Evolutionary conservation across 2,888 invertebrate species (phyloP), one percentile per base, ranked within the genome.

Genomic region (Anticlea derivata): DNA sequence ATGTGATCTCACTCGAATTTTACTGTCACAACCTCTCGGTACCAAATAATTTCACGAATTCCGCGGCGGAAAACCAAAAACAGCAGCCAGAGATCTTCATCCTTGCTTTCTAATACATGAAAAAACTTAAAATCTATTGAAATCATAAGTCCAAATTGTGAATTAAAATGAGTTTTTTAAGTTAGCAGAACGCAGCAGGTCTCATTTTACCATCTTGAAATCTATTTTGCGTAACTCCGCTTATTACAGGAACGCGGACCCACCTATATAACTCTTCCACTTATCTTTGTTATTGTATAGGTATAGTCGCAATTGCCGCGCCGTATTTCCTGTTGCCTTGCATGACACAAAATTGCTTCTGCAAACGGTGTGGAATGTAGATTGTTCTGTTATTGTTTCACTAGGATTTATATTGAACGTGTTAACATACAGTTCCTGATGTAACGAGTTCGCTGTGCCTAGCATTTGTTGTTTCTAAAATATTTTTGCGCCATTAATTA

Each of bases 291-390:
- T 33, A 38, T 50, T 27, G 7, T 33, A 38, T 29, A 24, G 71
- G 7, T 33, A 38, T 29, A 24, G 71, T 68, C 73, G 73, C 78
- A 75, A 80, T 78, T 77, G 78, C 74, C 65, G 57, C 65, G 63
- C 11, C 44, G 75, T 77, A 80, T 82, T 86, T 84, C 83, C 84
- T 79, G 73, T 78, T 80, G 66, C 75, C 77, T 82, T 75, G 72
- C 80, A 77, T 78, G 78, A 81, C 75, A 79, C 81, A 73, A 83
- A 85, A 86, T 87, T 85, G 80, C 83, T 81, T 81, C 79, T 80
- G 77, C 78, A 80, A 82, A 79, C 77, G 78, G 78, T 68, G 68
- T 65, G 75, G 83, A 86, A 86, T 86, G 80, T 70, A 81, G 77
- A 86, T 83, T 82, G 81, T 83, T 78, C 80, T 73, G 80, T 85